Conservation (phyloP, 2,888 invertebrate species). For the Drosophila recens region DNA sequence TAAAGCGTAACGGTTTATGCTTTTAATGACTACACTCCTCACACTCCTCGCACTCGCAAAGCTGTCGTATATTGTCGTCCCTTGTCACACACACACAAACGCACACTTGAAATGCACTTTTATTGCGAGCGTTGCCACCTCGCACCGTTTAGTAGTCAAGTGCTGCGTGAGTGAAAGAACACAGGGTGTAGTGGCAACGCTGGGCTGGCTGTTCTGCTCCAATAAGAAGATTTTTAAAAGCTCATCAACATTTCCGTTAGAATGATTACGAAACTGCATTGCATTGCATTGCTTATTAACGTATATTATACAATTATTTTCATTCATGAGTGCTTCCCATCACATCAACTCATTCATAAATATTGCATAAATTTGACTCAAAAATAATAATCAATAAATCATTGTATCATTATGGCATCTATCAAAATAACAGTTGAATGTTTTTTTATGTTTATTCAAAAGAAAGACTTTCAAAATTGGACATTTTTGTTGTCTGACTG, state of each 20-base stretch:
- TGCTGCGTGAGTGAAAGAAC: neutral
- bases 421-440: conserved; percentile 14
- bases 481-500: conserved; percentile 31
- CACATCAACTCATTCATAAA: conserved; percentile 3
- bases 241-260: conserved; percentile 59
- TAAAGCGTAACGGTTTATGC: conserved; percentile 67
- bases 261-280: conserved; percentile 72
- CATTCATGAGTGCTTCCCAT: conserved; percentile 52
- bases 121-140: conserved; percentile 38
- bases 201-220: conserved; percentile 68
- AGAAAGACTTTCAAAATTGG: conserved; percentile 57
- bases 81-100: conserved; percentile 24
- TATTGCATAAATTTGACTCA: conserved; percentile 29
- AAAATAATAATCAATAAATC: conserved; percentile 20
- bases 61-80: conserved; percentile 12
- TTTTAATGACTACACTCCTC: conserved; percentile 61
- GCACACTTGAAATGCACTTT: conserved; percentile 62
- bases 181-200: conserved; percentile 15
- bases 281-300: conserved; percentile 32
- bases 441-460: neutral
- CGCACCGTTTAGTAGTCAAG: conserved; percentile 18
- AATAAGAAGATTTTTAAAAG: conserved; percentile 50
- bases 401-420: conserved; percentile 17
- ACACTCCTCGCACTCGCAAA: conserved; percentile 4
- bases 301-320: conserved; percentile 62